A percentile compares a stretch with the other conserved stretches of the same genome.
Conservation (phyloP, 2,113 vertebrate species). For the Lasiurus borealis region DNA sequence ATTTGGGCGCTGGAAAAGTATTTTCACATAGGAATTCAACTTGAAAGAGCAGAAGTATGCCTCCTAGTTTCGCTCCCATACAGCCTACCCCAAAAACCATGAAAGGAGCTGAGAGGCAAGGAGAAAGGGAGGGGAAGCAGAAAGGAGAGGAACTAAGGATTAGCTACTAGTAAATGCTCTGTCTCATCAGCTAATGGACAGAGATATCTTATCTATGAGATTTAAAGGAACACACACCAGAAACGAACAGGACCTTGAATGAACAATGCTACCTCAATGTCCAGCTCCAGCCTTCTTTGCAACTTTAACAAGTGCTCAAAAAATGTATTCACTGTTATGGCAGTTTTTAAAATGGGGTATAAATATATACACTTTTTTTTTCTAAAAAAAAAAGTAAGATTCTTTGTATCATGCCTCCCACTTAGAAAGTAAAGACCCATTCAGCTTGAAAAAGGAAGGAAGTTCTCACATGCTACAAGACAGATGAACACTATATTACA, state of each 20-base stretch:
- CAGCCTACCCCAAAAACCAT: neutral
- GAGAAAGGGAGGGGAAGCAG: neutral
- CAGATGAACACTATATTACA: neutral
- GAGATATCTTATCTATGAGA: neutral
- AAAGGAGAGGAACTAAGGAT: neutral
- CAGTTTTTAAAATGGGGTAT: neutral
- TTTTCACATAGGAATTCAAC: neutral
- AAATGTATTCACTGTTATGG: neutral
- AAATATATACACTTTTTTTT: neutral
- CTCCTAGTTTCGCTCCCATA: neutral
- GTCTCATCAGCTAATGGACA: neutral
- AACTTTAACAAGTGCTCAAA: neutral
- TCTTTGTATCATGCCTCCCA: neutral
- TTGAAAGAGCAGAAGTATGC: neutral
- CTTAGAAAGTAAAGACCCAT: neutral
- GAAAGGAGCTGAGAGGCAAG: no score
- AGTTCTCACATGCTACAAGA: neutral
- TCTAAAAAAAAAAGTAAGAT: neutral
- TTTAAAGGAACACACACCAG: neutral
- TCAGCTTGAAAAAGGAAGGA: constrained; percentile 5
- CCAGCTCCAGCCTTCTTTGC: neutral
- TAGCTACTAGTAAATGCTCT: neutral
- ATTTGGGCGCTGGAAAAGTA: neutral
- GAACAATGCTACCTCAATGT: neutral
- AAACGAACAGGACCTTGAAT: neutral